A percentile compares a stretch with the other conserved stretches of the same genome.
These are phyloP conservation scores for Acanthisitta chloris DNA, from an alignment of 2,113 vertebrate species.

Conservation along the genomic window DNA sequence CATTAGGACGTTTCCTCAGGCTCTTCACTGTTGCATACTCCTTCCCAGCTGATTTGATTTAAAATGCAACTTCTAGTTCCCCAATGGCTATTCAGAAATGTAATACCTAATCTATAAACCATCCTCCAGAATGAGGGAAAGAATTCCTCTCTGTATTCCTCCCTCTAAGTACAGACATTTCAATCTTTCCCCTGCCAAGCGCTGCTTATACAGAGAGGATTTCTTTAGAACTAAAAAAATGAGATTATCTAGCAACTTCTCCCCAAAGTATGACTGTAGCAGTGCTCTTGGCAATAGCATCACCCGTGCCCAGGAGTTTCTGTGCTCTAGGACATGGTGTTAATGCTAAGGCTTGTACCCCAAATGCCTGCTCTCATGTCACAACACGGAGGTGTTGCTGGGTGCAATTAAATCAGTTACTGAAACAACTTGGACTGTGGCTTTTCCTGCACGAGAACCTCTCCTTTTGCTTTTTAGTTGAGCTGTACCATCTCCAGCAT, in stretches of 20 bases:
- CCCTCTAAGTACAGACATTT: not conserved
- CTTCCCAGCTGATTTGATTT: not conserved
- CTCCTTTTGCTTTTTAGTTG: not conserved
- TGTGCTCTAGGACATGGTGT: not conserved
- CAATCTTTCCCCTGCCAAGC: not conserved
- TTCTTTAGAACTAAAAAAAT: not conserved
- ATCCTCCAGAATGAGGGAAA: not conserved
- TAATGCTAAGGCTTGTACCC: not conserved
- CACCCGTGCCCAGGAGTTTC: not conserved
- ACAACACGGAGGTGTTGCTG: not conserved
- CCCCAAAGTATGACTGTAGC: not conserved
- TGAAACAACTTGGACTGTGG: rapidly evolving
- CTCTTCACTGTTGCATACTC: not conserved
- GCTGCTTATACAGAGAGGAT: not conserved
- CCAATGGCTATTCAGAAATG: not conserved
- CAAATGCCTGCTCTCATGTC: not conserved
- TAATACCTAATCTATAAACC: not conserved
- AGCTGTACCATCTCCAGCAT: not conserved
- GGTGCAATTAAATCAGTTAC: not conserved
- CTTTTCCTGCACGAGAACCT: not conserved
- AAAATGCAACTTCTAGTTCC: not conserved
- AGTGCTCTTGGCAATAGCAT: not conserved
- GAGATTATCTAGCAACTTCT: not conserved
- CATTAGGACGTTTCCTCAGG: not conserved
- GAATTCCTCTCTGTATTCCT: not conserved